These are phyloP conservation scores for Enteromius thamalakanensis DNA, from an alignment of 2,797 vertebrate species.

Conservation along the genomic window DNA sequence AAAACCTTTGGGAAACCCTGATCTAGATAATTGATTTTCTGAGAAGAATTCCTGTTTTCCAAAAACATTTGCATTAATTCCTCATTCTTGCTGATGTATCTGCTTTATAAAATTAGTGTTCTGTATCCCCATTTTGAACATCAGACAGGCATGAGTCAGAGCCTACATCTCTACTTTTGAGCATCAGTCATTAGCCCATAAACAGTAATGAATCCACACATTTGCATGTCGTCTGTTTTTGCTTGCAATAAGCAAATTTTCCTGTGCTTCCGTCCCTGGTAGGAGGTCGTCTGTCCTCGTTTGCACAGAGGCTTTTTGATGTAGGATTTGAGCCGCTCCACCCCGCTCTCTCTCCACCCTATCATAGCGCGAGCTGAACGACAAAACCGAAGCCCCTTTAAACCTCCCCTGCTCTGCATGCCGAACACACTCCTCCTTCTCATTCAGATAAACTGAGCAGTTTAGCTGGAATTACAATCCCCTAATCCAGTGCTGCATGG, in stretches of 20 bases:
- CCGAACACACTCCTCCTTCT: slow-evolving; percentile 24
- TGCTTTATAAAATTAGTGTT: neutral
- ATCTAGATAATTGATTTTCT: slow-evolving; percentile 17
- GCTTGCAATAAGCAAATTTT: slow-evolving; percentile 10
- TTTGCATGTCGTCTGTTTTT: slow-evolving; percentile 15
- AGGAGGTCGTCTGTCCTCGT: neutral
- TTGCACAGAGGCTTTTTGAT: slow-evolving; percentile 44
- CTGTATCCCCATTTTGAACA: slow-evolving; percentile 1
- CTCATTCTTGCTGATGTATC: neutral
- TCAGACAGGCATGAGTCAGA: neutral
- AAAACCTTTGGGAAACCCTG: no score
- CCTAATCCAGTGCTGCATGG: slow-evolving; percentile 57
- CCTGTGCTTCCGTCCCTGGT: neutral
- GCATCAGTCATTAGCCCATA: neutral
- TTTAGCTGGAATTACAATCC: slow-evolving; percentile 54
- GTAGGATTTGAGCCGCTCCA: slow-evolving; percentile 29
- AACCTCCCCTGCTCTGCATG: slow-evolving; percentile 43
- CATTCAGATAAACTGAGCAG: slow-evolving; percentile 42
- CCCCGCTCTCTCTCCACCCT: slow-evolving; percentile 32
- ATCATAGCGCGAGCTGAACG: slow-evolving; percentile 23
- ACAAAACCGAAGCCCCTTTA: slow-evolving; percentile 34
- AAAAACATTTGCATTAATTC: neutral
- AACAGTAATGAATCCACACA: slow-evolving; percentile 11
- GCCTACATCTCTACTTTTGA: neutral
- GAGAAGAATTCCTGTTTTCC: slow-evolving; percentile 5